A percentile compares a stretch with the other conserved stretches of the same genome.
Evolutionary conservation across 1,140 invertebrate species (phyloP).

Genomic region (Drosophila carrolli): DNA sequence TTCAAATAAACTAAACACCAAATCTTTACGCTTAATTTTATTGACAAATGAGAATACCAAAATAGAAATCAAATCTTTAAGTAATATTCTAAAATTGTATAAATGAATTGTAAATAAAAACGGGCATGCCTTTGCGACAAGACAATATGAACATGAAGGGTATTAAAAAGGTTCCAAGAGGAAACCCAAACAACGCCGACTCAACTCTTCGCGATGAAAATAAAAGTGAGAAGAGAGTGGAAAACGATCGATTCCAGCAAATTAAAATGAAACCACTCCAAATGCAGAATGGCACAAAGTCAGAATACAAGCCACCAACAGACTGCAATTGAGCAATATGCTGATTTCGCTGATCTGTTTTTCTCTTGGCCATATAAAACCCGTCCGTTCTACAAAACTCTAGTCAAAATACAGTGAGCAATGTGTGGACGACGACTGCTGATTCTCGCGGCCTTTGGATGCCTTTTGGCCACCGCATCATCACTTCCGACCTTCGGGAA

Average conservation of each 20-base stretch:
- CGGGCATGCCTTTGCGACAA: too few species aligned
- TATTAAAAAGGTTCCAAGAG: neutral
- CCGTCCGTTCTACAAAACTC: neutral
- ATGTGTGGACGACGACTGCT: conserved; percentile 50
- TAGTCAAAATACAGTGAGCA: conserved; percentile 38
- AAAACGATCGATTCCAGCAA: conserved; percentile 38
- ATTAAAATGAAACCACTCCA: conserved; percentile 14
- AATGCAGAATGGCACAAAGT: conserved; percentile 21
- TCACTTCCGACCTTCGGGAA: conserved; percentile 8
- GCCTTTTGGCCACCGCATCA: conserved; percentile 26
- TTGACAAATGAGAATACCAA: too few species aligned
- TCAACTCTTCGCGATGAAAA: conserved; percentile 1
- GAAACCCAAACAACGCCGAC: neutral
- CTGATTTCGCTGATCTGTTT: conserved; percentile 57
- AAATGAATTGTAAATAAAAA: neutral
- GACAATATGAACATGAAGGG: neutral
- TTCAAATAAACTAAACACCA: neutral
- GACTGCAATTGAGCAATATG: conserved; percentile 44
- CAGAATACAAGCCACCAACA: conserved; percentile 6
- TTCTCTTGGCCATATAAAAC: conserved; percentile 56
- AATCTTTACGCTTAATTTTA: too few species aligned
- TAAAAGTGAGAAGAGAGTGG: conserved; percentile 8
- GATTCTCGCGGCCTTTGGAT: conserved; percentile 35
- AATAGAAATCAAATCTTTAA: too few species aligned
- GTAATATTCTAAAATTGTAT: neutral